Evolutionary conservation across 2,797 vertebrate genomes (phyloP), one percentile per base, ranked within the genome.

Genomic region (Danio jaintianensis): DNA sequence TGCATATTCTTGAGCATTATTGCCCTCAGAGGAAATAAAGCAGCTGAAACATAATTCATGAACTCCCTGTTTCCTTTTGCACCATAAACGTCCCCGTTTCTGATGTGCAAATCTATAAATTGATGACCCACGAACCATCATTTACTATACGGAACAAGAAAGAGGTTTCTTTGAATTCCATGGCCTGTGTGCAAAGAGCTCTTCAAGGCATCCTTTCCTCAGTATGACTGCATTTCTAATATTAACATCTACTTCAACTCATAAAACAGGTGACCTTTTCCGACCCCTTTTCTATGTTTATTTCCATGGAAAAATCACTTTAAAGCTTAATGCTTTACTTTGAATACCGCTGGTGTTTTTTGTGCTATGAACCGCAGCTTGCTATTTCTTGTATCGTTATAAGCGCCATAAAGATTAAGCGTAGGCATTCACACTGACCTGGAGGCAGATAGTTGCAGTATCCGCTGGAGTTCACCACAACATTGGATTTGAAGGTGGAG

Each of bases 401-500:
- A 63, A 12, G 56, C 20, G 38, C 12, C 71, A 63, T 62, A 62
- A 66, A 66, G 13, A 40, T 20, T 52, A 18, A 47, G 40, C 20
- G 43, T 22, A 53, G 15, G 15, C 20, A 0, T 71, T 68, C 22
- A 18, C 66, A 78, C 89, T 84, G 82, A 94, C 94, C 94, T 92
- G 94, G 94, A 62, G 94, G 94, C 63, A 94, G 85, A 69, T 93
- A 95, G 82, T 91, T 89, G 1, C 92, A 93, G 47, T 91, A 94
- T 52, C 94, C 94, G 0, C 93, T 94, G 86, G 94, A 94, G 88
- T 95, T 95, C 58, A 95, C 94, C 86, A 94, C 88, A 10, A 95
- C 85, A 5, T 95, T 95, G 67, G 93, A 93, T 90, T 95, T 95
- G 78, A 93, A 95, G 83, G 93, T 94, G 80, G 94, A 94, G 89